phyloP scores from a whole-genome alignment of 2,888 invertebrate species.

The Choristoneura rosaceana region DNA sequence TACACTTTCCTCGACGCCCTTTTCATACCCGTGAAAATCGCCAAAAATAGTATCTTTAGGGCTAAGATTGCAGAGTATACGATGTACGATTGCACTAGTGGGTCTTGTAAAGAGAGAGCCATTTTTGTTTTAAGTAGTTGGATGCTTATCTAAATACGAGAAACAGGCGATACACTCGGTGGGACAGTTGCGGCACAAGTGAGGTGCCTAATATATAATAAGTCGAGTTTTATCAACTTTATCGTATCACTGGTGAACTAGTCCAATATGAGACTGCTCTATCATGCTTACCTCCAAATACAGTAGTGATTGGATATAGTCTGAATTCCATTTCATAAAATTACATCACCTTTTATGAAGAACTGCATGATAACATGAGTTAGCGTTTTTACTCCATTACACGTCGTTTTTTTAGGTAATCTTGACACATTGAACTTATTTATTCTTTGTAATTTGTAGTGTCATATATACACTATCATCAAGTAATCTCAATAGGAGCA shows the following conservation, averaged over 20 bases:
- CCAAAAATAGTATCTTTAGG: conserved; percentile 33
- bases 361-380: too few relatives aligned
- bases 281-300: conserved; percentile 4
- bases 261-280: background rate
- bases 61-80: conserved; percentile 42
- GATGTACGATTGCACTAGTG: conserved; percentile 41
- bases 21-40: conserved; percentile 20
- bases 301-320: background rate
- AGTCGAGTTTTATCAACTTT: conserved; percentile 35
- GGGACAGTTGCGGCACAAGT: background rate
- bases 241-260: conserved; percentile 37
- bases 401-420: too few relatives aligned
- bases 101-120: conserved; percentile 38
- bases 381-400: too few relatives aligned
- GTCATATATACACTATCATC: too few relatives aligned
- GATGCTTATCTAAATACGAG: background rate
- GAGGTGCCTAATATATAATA: background rate
- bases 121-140: background rate
- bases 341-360: too few relatives aligned
- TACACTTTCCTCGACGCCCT: conserved; percentile 49
- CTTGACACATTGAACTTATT: too few relatives aligned
- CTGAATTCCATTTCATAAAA: too few relatives aligned
- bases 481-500: too few relatives aligned
- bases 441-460: too few relatives aligned
- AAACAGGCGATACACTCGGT: background rate